Percentiles rank a stretch among this genome's conserved stretches.
Evolutionary conservation across 2,797 vertebrate genomes (phyloP).

Genomic region (Sebastiscus tertius): DNA sequence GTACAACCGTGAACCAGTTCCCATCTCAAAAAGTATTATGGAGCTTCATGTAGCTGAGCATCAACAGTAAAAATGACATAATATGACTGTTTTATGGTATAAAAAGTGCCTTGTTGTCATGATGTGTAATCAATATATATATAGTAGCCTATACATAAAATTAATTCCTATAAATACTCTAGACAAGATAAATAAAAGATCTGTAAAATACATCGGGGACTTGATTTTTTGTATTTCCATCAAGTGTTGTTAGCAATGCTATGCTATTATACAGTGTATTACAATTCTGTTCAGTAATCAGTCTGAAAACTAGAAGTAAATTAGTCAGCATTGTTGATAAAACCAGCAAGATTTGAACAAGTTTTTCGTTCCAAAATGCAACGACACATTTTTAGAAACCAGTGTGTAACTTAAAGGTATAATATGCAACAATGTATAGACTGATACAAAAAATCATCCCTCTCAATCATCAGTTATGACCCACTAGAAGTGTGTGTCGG

Average conservation of each 20-base stretch:
- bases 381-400: not conserved
- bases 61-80: conserved; percentile 27
- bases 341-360: conserved; percentile 25
- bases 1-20: conserved; percentile 14
- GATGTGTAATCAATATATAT: conserved; percentile 44
- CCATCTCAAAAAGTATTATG: conserved; percentile 9
- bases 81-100: conserved; percentile 33
- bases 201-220: conserved; percentile 32
- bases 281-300: conserved; percentile 35
- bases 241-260: conserved; percentile 24
- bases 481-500: not conserved
- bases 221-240: conserved; percentile 25
- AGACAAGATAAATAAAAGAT: conserved; percentile 59
- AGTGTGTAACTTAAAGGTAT: not conserved
- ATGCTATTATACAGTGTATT: conserved; percentile 50
- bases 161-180: conserved; percentile 54
- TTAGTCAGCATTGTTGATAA: not conserved
- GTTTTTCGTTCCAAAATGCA: conserved; percentile 22
- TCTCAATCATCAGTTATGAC: not conserved
- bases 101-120: conserved; percentile 60
- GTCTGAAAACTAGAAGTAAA: conserved; percentile 5
- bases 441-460: not conserved
- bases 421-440: not conserved
- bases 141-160: conserved; percentile 35
- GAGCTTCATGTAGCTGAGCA: conserved; percentile 11